Conservation (phyloP, 1,140 invertebrate species). For the Drosophila oshimai region DNA sequence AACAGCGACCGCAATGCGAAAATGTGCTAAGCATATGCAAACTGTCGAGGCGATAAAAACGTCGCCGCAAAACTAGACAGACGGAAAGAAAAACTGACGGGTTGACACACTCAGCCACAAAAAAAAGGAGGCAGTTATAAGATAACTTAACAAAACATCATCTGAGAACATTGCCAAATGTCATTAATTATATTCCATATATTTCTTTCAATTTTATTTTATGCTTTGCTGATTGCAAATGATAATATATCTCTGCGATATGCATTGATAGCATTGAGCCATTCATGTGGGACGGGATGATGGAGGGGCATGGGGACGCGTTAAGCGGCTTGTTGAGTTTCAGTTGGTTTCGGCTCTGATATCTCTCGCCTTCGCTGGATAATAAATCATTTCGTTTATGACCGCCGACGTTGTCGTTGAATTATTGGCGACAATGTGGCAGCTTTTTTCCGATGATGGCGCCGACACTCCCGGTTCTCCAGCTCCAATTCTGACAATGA, state of each 20-base stretch:
- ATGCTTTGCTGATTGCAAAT: conserved; percentile 43
- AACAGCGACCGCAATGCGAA: conserved; percentile 11
- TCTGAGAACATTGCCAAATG: conserved; percentile 7
- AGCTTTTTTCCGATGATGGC: conserved; percentile 37
- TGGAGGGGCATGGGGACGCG: conserved; percentile 27
- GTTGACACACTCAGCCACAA: conserved; percentile 17
- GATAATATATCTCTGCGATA: conserved; percentile 39
- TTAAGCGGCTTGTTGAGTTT: conserved; percentile 45
- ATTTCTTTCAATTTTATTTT: not conserved
- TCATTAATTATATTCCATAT: conserved; percentile 45
- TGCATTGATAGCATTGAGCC: conserved; percentile 43
- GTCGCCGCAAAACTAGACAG: conserved; percentile 18
- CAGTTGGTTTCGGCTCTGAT: conserved; percentile 15
- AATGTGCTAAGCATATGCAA: conserved; percentile 58
- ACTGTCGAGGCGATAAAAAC: conserved; percentile 18
- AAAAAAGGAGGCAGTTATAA: conserved; percentile 1
- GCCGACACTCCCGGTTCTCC: conserved; percentile 27
- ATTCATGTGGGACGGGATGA: conserved; percentile 4
- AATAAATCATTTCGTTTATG: conserved; percentile 59
- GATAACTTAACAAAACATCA: conserved; percentile 27
- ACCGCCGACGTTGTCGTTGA: conserved; percentile 37
- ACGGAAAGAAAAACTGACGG: not conserved
- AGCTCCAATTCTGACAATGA: conserved; percentile 20
- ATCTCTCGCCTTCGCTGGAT: conserved; percentile 16
- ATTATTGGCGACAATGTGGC: conserved; percentile 59